phyloP scores from a whole-genome alignment of 2,113 vertebrate genomes.

The Enhydra lutris region DNA sequence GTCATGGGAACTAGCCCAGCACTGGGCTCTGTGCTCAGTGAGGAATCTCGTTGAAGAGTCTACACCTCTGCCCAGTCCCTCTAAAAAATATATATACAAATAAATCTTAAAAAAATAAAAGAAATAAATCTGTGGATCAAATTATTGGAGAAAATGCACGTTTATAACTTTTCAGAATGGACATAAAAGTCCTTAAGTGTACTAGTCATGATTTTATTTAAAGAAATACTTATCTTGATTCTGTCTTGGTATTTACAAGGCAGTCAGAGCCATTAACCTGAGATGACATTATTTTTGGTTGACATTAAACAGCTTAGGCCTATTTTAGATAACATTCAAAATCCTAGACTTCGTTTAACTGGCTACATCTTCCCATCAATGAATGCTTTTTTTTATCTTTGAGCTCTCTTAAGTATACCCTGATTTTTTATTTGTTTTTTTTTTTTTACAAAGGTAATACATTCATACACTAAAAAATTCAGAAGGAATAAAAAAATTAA shows the following conservation, averaged over 20 bases:
- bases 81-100: not conserved
- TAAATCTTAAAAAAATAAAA: not conserved
- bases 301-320: constrained; percentile 33
- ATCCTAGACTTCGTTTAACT: not conserved
- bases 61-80: not conserved
- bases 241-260: constrained; percentile 33
- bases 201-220: constrained; percentile 14
- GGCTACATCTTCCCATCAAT: not conserved
- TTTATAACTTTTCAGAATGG: not conserved
- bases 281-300: constrained; percentile 53
- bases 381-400: not conserved
- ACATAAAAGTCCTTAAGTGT: not conserved
- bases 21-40: not conserved
- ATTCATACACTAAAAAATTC: not conserved
- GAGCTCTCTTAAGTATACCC: not conserved
- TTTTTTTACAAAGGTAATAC: not conserved
- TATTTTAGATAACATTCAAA: constrained; percentile 44
- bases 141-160: not conserved
- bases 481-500: not conserved
- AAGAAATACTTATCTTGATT: not conserved
- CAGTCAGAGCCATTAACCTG: constrained; percentile 10
- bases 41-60: not conserved
- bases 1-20: not conserved
- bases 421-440: not conserved
- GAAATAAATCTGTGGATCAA: not conserved